Percentiles rank a stretch among this genome's conserved stretches.
phyloP scores from a whole-genome alignment of 2,113 vertebrate species.

The Zingel zingel region DNA sequence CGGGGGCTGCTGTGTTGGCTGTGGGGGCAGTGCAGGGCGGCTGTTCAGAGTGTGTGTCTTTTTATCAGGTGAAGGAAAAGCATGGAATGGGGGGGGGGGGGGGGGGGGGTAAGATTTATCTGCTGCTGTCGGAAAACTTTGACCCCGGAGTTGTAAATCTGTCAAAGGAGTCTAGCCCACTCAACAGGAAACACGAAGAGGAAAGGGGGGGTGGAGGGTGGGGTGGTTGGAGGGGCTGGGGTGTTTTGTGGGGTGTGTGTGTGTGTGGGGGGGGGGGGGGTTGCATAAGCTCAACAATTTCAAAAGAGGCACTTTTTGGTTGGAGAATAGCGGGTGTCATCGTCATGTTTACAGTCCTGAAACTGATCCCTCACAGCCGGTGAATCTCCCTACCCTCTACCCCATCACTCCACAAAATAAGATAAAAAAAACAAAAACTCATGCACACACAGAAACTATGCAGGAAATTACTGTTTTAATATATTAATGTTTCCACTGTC shows the following conservation, averaged over 20 bases:
- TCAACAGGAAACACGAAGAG: constrained; percentile 86
- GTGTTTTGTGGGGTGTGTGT: constrained; percentile 6
- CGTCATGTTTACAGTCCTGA: constrained; percentile 75
- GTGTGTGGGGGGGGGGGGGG: constrained; percentile 1
- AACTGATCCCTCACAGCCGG: constrained; percentile 77
- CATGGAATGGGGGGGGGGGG: constrained; percentile 15
- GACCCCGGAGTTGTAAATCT: constrained; percentile 87
- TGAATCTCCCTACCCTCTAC: constrained; percentile 34
- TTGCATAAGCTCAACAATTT: constrained; percentile 62
- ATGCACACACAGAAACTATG: constrained; percentile 26
- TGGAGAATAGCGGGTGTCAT: constrained; percentile 2
- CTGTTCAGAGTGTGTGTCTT: constrained; percentile 69
- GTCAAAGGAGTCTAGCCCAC: constrained; percentile 87
- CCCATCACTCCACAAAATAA: neutral
- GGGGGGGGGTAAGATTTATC: constrained; percentile 82
- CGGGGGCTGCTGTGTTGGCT: neutral
- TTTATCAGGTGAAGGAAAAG: constrained; percentile 78
- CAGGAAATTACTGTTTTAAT: constrained; percentile 57
- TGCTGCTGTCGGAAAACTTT: constrained; percentile 86
- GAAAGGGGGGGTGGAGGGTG: constrained; percentile 46
- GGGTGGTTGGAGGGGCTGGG: neutral
- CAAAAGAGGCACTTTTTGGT: constrained; percentile 70
- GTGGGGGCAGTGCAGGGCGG: constrained; percentile 41
- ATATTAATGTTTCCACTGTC: constrained; percentile 39
- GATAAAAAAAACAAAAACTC: neutral